Base-by-base conservation (phyloP, 2,888 invertebrate species). In the Eudemis profundana region DNA sequence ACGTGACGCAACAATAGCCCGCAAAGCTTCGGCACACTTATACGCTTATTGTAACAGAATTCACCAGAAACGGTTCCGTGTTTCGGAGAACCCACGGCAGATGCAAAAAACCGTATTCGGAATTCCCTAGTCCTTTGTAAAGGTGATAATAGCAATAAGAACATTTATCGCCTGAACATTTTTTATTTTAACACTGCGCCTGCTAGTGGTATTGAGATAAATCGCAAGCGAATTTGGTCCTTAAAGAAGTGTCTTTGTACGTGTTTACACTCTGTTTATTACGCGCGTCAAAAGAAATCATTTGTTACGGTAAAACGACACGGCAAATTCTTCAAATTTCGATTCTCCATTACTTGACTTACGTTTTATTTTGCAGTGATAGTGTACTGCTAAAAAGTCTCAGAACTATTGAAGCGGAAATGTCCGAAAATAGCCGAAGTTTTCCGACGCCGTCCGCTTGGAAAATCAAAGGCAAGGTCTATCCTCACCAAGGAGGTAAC, bases 381-480 rank as follows among this genome's bases (percentile, higher is more conserved):
- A 36, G 47, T n/a, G 51, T 29, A 56, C 40, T 29, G 54, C 49
- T 49, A 60, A 51, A 59, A 54, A 64, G 61, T 57, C 62, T 62
- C 56, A 44, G 44, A 60, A 54, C 51, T 56, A 60, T 56, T 66
- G 68, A 68, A 68, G 63, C 67, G 67, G 68, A 72, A 70, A 72
- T 54, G 54, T 62, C 61, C 69, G 69, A 66, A 72, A 63, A 68
- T 61, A 66, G 57, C 46, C 51, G 65, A 67, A 46, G 67, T 65
- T 67, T 67, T 36, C 59, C 59, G 62, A 68, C 51, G 74, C 70
- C 73, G 74, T 67, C 68, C 73, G 72, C 49, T 60, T 62, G 77
- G 78, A 76, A 79, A 74, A 78, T 79, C 78, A 78, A 78, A 78
- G 72, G 49, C 19, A 36, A 56, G 40, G 38, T 17, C 23, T 19